A percentile compares a stretch with the other conserved stretches of the same genome.
Evolutionary conservation across 1,140 invertebrate species (phyloP).

Genomic region (Zeugodacus cucurbitae): DNA sequence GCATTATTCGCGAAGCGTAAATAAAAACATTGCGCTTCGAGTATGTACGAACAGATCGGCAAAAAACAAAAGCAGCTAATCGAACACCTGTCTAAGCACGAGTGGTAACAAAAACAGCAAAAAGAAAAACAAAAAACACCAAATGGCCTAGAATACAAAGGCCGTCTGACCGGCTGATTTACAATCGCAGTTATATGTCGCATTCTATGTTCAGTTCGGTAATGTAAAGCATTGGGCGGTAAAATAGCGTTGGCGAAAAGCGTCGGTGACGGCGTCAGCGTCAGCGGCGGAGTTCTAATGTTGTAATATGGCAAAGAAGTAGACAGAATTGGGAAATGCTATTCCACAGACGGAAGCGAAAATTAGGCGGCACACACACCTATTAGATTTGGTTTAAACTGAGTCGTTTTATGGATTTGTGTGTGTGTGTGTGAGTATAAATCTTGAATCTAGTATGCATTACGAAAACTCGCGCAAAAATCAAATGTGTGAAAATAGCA

Average conservation of each 20-base stretch:
- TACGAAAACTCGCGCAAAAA: not conserved
- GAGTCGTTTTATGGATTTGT: not conserved
- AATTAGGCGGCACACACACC: not conserved
- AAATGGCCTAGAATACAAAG: slow-evolving; percentile 23
- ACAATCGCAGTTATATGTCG: not conserved
- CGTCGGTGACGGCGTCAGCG: not conserved
- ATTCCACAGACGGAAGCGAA: not conserved
- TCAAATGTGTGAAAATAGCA: not conserved
- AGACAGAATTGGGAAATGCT: not conserved
- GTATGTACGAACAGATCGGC: not conserved
- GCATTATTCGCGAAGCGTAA: not conserved
- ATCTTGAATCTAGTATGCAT: not conserved
- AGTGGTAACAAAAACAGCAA: not conserved
- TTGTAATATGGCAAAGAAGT: not conserved
- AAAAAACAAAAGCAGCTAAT: not conserved
- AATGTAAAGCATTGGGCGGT: not conserved
- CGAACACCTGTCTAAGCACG: not conserved
- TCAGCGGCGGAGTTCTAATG: not conserved
- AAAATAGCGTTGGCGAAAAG: slow-evolving; percentile 3
- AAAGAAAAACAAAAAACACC: not conserved
- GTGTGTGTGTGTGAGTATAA: not conserved
- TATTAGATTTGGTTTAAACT: not conserved
- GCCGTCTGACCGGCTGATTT: slow-evolving; percentile 4
- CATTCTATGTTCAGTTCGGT: not conserved
- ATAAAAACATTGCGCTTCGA: slow-evolving; percentile 4